Conservation (phyloP, 2,797 vertebrate species). For the Eptatretus atami region DNA sequence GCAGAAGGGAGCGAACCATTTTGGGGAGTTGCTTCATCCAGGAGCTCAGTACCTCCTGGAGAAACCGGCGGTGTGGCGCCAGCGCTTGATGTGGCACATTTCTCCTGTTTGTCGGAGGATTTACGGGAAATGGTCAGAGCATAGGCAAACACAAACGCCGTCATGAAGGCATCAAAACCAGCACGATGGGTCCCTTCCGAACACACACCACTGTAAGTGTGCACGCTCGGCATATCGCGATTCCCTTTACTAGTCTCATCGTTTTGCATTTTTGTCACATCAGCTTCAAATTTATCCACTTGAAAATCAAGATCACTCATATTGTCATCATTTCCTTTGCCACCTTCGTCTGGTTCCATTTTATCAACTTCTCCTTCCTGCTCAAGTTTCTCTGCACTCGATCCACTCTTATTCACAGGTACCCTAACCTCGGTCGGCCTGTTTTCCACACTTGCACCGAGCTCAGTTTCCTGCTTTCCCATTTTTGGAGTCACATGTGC, state of each 20-base stretch:
- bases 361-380: slow-evolving; percentile 4
- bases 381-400: slow-evolving; percentile 1
- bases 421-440: neutral
- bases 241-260: slow-evolving; percentile 11
- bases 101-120: no score
- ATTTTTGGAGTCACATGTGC: neutral
- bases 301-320: neutral
- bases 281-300: neutral
- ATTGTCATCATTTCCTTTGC: neutral
- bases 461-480: neutral
- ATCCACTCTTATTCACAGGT: neutral
- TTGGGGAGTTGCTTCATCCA: no score
- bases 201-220: no score
- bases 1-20: no score
- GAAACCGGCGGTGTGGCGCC: no score
- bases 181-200: slow-evolving; percentile 37
- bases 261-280: slow-evolving; percentile 12
- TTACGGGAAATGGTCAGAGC: slow-evolving; percentile 14
- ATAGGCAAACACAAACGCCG: slow-evolving; percentile 54
- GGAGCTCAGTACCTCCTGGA: no score
- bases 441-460: rapidly evolving
- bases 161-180: slow-evolving; percentile 93
- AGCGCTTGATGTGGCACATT: no score
- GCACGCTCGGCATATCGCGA: no score
- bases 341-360: neutral